phyloP scores from a whole-genome alignment of 2,113 vertebrate genomes.

The Calidris pygmaea region DNA sequence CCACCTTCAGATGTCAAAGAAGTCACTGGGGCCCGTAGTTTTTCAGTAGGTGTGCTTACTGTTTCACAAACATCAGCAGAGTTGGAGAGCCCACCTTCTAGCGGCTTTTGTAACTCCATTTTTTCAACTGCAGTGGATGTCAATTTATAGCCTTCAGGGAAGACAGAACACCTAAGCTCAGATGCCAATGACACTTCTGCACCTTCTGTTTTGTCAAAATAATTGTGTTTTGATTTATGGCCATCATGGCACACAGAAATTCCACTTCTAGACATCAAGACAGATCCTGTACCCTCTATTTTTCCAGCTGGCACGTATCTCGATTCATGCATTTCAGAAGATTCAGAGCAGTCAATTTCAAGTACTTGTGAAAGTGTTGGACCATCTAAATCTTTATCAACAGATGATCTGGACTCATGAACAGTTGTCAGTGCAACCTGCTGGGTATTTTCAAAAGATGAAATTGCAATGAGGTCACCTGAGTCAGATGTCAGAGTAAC shows the following conservation, averaged over 20 bases:
- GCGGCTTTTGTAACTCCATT: neutral
- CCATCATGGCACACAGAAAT: constrained; percentile 38
- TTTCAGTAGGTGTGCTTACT: neutral
- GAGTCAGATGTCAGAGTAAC: neutral
- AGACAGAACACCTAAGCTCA: constrained; percentile 32
- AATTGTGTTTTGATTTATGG: constrained; percentile 21
- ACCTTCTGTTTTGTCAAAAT: neutral
- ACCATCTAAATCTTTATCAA: neutral
- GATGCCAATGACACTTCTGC: neutral
- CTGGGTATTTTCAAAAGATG: neutral
- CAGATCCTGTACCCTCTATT: neutral
- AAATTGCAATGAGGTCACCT: neutral
- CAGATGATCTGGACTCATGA: neutral
- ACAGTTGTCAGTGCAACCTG: neutral
- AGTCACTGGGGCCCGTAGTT: neutral
- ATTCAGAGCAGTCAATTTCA: constrained; percentile 60
- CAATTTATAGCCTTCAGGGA: constrained; percentile 14
- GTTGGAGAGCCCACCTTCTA: neutral
- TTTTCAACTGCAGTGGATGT: constrained; percentile 1
- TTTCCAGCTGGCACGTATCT: constrained; percentile 15
- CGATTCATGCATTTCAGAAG: constrained; percentile 18
- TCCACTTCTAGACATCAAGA: neutral
- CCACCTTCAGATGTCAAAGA: constrained; percentile 55
- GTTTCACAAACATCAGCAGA: constrained; percentile 42
- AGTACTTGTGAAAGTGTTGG: constrained; percentile 46